Percentiles rank a stretch among this genome's conserved stretches.
These are phyloP conservation scores for Aphrocallistes beatrix DNA, from an alignment of 37 sponge, comb jelly and placozoan genomes.

Conservation along the genomic window DNA sequence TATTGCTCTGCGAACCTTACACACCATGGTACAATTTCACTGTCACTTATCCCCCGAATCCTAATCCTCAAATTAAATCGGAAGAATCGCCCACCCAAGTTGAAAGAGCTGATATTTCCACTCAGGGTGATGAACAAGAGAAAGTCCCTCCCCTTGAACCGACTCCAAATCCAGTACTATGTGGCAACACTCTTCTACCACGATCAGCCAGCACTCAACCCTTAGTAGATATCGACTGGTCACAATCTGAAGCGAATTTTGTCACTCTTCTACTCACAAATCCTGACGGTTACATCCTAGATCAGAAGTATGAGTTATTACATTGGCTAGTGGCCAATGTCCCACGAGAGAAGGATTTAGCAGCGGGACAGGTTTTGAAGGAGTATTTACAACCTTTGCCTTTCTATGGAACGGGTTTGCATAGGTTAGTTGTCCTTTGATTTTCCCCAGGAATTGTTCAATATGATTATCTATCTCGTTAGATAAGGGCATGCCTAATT, in stretches of 20 bases:
- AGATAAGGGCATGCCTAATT: too few species aligned
- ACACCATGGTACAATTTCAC: not conserved
- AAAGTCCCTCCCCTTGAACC: not conserved
- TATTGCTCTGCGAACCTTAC: not conserved
- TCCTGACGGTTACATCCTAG: not conserved
- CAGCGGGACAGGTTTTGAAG: not conserved
- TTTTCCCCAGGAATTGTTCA: not conserved
- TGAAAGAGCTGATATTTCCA: not conserved
- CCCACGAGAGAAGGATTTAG: not conserved
- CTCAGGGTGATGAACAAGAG: too few species aligned
- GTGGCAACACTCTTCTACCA: not conserved
- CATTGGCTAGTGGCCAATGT: not conserved
- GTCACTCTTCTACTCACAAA: not conserved
- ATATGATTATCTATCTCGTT: too few species aligned
- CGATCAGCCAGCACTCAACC: not conserved
- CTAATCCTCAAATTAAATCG: too few species aligned
- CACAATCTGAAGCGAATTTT: not conserved
- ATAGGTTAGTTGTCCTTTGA: not conserved
- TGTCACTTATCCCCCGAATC: conserved; percentile 5
- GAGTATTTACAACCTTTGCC: not conserved
- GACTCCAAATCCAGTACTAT: not conserved
- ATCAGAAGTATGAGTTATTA: not conserved
- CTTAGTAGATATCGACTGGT: not conserved
- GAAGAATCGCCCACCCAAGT: not conserved
- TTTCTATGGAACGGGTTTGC: conserved; percentile 6